phyloP scores from a whole-genome alignment of 2,888 invertebrate species.

The Cephus pygmeus region DNA sequence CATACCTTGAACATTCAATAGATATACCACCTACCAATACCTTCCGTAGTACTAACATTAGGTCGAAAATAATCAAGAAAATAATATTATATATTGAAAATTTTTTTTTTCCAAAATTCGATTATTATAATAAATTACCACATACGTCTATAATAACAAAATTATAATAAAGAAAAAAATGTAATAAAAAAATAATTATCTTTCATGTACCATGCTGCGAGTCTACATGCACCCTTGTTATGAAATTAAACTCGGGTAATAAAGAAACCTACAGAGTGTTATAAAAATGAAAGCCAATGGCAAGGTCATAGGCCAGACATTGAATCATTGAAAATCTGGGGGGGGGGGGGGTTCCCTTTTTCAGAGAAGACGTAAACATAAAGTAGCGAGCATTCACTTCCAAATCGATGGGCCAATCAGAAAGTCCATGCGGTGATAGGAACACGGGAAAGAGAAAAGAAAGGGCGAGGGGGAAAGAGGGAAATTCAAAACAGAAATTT shows the following conservation, averaged over 20 bases:
- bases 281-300: not conserved
- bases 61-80: too few relatives aligned
- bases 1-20: not conserved
- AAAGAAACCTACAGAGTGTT: not conserved
- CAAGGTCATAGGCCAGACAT: not conserved
- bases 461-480: not conserved
- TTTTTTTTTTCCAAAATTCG: too few relatives aligned
- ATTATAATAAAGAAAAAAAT: too few relatives aligned
- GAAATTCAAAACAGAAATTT: not conserved
- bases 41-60: too few relatives aligned
- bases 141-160: too few relatives aligned
- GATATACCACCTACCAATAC: too few relatives aligned
- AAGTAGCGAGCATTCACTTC: not conserved
- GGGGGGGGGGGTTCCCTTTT: not conserved
- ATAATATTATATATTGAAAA: too few relatives aligned
- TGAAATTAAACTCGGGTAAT: not conserved
- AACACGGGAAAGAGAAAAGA: not conserved
- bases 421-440: not conserved
- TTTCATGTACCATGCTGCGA: not conserved
- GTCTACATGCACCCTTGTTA: not conserved
- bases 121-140: too few relatives aligned
- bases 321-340: not conserved
- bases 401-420: not conserved
- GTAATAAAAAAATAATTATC: not conserved
- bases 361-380: not conserved